Evolutionary conservation across 1,140 invertebrate genomes (phyloP), one percentile per base, ranked within the genome.

Genomic region (Pygmarrhopalites habei): DNA sequence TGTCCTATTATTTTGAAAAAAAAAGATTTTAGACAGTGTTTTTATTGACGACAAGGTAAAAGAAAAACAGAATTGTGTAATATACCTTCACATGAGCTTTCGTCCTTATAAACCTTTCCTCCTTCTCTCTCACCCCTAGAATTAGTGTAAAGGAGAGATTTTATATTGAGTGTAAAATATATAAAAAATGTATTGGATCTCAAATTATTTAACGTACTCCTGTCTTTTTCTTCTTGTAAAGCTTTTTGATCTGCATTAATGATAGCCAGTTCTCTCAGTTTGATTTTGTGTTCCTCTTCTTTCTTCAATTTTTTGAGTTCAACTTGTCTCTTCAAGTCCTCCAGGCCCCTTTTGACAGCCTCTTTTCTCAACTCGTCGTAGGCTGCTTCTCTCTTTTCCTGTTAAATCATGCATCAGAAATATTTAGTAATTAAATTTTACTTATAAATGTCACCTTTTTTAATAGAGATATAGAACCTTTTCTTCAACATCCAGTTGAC

Each of bases 61-160:
- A n/a, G n/a, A n/a, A n/a, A n/a, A n/a, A n/a, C n/a, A n/a, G n/a
- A n/a, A n/a, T n/a, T n/a, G n/a, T n/a, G n/a, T n/a, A n/a, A n/a
- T n/a, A n/a, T n/a, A n/a, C n/a, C n/a, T 65, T 62, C 4, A 67
- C 65, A 55, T 64, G 68, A 17, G 35, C 55, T 39, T 64, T 69
- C 14, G 51, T 26, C 46, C 47, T 60, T 25, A 61, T 2, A 23
- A 59, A 63, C 41, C 61, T 14, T 29, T 32, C 43, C 29, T 35
- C 25, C 28, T 69, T 66, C 19, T 69, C 64, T 25, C 52, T 55
- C 21, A 21, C 52, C 26, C 30, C 59, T 64, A 29, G 51, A 53
- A 5, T 59, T 26, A 32, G 26, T 21, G 17, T 44, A 46, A 39
- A 39, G 7, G 35, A 10, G 10, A 17, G 35, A 39, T n/a, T n/a